These are phyloP conservation scores for Micromussa lordhowensis DNA, from an alignment of 92 coral and sea anemone species.

Conservation along the genomic window DNA sequence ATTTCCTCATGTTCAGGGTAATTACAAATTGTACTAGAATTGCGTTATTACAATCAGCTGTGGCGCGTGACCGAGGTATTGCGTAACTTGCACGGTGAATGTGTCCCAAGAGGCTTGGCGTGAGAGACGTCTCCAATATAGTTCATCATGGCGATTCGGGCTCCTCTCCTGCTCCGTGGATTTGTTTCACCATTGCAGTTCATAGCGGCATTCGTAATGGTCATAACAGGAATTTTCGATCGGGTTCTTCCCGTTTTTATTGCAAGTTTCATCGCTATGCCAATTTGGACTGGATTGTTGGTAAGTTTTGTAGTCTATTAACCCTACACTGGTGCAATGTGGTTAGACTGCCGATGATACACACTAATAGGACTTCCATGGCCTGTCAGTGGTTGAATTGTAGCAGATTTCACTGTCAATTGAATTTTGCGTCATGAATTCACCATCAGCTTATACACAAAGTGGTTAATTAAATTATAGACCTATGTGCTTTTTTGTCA, in stretches of 20 bases:
- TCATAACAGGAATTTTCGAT: neutral
- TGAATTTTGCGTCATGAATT: too few relatives aligned
- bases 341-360: too few relatives aligned
- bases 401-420: too few relatives aligned
- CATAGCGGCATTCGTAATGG: neutral
- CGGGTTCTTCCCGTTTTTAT: neutral
- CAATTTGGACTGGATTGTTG: constrained; percentile 5
- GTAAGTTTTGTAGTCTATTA: neutral
- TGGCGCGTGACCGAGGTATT: neutral
- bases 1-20: too few relatives aligned
- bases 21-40: too few relatives aligned
- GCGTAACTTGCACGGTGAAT: neutral
- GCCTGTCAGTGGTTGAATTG: too few relatives aligned
- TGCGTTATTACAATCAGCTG: too few relatives aligned
- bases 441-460: too few relatives aligned
- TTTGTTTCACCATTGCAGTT: neutral
- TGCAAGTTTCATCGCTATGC: neutral
- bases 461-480: too few relatives aligned
- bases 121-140: neutral
- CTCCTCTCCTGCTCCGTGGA: neutral
- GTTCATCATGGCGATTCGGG: neutral
- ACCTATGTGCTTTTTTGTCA: too few relatives aligned
- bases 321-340: too few relatives aligned
- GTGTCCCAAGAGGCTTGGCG: neutral
- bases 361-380: too few relatives aligned